Percentiles rank a stretch among this genome's conserved stretches.
Evolutionary conservation across 1,140 invertebrate genomes (phyloP).

Genomic region (Drosophila pandora): DNA sequence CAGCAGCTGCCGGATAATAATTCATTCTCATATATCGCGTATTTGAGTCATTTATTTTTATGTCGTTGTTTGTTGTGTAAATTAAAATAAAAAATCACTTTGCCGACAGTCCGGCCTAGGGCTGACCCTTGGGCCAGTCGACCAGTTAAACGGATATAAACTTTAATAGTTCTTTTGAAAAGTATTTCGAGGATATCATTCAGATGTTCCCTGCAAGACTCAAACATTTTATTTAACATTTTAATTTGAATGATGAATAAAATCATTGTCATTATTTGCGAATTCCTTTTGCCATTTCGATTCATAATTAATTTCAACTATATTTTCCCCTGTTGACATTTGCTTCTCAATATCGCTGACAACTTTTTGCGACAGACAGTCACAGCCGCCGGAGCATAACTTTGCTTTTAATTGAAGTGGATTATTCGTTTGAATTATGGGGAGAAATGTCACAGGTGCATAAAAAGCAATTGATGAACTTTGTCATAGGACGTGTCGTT

Average conservation of each 20-base stretch:
- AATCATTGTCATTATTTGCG: constrained; percentile 16
- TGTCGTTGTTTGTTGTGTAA: constrained; percentile 27
- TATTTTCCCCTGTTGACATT: constrained; percentile 36
- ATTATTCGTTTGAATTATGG: constrained; percentile 39
- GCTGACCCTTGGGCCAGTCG: constrained; percentile 16
- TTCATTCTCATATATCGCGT: constrained; percentile 54
- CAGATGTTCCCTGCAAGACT: constrained; percentile 1
- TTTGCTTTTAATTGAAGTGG: constrained; percentile 42
- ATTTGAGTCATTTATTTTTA: constrained; percentile 36
- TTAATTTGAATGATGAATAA: constrained; percentile 35
- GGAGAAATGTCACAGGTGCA: constrained; percentile 12
- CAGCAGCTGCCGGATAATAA: constrained; percentile 65
- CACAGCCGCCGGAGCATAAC: constrained; percentile 37
- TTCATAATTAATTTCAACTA: constrained; percentile 42
- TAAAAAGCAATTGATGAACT: constrained; percentile 26
- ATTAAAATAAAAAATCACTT: constrained; percentile 77
- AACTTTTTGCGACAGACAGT: constrained; percentile 38
- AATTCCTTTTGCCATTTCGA: constrained; percentile 38
- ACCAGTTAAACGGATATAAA: constrained; percentile 33
- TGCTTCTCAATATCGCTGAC: constrained; percentile 37
- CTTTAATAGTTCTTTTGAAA: constrained; percentile 10
- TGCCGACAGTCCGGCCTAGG: constrained; percentile 58
- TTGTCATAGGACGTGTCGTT: constrained; percentile 11
- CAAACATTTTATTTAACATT: constrained; percentile 11
- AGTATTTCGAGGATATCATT: constrained; percentile 6